Base-by-base conservation (phyloP, 1,140 invertebrate genomes). In the Parapsyche elsis region DNA sequence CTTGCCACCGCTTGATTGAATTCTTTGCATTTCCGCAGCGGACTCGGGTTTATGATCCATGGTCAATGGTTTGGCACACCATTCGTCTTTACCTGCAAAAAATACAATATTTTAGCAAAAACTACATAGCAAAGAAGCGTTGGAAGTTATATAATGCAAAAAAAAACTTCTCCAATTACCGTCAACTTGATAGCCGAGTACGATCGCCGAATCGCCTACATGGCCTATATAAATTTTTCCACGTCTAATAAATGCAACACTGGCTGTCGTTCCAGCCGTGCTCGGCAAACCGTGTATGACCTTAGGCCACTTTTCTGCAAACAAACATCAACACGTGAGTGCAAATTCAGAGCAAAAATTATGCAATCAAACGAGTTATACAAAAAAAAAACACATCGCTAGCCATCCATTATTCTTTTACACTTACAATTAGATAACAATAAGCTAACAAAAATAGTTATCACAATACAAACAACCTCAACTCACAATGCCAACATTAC, bases 151-250 rank as follows among this genome's bases (percentile, higher is more conserved):
- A 7, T 46, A 46, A 53, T 53, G 1, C 26, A 49, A 79, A 79
- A 79, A 26, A 46, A 16, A 44, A 78, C 26, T 4, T 38, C 30
- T 38, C 45, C n/a, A 71, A 53, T 30, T 71, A 89, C 88, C 90
- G 73, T 92, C 91, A 80, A 92, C 91, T 86, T 95, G 93, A 85
- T 94, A 93, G 26, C 97, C 97, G 57, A 99, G 89, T 23, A 98
- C 94, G 84, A 99, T 97, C 14, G 94, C 96, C 0, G 97, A 99
- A 88, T 99, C 98, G 19, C 98, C 98, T 38, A 99, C 98, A 91
- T 99, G 98, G 16, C 97, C 98, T 74, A 98, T 95, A 86, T 99
- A 99, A 78, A 99, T 94, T 89, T 99, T 99, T 16, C 96, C 95
- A 84, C 95, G 92, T 81, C 96, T 91, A 84, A 99, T 97, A 86